Evolutionary conservation across 2,888 invertebrate species (phyloP).

Genomic region (Sarcophaga caerulescens): DNA sequence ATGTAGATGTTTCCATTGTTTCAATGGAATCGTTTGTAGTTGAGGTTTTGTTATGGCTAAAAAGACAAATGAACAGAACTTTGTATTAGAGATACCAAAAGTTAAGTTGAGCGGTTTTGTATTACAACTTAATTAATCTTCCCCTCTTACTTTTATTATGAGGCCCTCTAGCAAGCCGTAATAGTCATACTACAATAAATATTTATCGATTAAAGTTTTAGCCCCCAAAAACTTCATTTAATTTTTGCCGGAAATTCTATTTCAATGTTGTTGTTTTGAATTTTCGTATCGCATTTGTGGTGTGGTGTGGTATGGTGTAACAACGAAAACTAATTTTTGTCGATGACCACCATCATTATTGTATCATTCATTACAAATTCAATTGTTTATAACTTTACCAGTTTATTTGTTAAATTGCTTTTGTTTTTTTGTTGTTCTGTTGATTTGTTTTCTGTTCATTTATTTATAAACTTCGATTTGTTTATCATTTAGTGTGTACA

Average conservation of each 20-base stretch:
- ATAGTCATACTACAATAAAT: constrained; percentile 35
- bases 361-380: constrained; percentile 63
- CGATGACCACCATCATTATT: constrained; percentile 47
- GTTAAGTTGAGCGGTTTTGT: constrained; percentile 44
- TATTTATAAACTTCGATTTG: constrained; percentile 26
- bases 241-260: constrained; percentile 61
- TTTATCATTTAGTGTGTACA: neutral
- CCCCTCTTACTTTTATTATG: neutral
- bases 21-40: constrained; percentile 27
- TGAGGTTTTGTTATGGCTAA: neutral
- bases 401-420: neutral
- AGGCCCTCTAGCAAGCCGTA: neutral
- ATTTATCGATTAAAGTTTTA: constrained; percentile 54
- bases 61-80: neutral
- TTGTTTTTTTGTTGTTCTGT: neutral
- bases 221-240: constrained; percentile 48
- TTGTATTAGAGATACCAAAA: neutral
- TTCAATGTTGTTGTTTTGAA: constrained; percentile 8
- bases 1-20: constrained; percentile 43
- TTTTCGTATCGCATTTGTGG: too few species aligned
- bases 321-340: constrained; percentile 61
- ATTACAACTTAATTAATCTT: neutral
- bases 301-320: constrained; percentile 30
- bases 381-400: constrained; percentile 65
- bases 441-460: constrained; percentile 24